Evolutionary conservation across 2,797 vertebrate genomes (phyloP).

Genomic region (Malurus splendens): DNA sequence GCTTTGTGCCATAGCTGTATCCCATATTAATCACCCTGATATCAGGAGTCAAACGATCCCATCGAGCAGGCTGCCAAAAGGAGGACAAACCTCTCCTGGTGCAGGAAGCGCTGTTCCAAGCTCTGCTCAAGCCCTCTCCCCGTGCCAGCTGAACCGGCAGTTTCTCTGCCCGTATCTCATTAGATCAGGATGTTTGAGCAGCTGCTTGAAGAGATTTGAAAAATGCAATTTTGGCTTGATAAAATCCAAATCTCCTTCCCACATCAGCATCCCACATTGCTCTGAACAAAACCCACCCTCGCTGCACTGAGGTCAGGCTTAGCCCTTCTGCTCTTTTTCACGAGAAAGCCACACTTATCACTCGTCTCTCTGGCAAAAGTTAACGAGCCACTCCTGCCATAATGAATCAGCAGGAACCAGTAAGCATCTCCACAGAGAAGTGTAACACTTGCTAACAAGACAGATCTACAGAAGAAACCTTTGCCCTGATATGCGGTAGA

Average conservation of each 20-base stretch:
- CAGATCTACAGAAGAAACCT: conserved; percentile 54
- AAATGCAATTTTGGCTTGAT: neutral
- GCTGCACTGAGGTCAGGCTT: neutral
- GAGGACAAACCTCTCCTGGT: neutral
- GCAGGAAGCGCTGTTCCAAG: neutral
- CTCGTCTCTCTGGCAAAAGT: neutral
- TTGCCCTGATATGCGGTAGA: neutral
- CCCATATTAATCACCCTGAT: neutral
- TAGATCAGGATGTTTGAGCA: conserved; percentile 17
- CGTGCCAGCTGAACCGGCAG: neutral
- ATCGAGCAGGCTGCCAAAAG: neutral
- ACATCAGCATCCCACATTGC: neutral
- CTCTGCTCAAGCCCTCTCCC: neutral
- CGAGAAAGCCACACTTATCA: conserved; percentile 16
- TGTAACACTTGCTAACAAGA: conserved; percentile 49
- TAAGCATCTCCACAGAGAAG: conserved; percentile 39
- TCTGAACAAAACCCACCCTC: neutral
- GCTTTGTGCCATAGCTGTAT: neutral
- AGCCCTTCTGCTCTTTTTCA: conserved; percentile 9
- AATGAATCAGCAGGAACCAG: conserved; percentile 57
- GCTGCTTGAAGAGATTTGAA: neutral
- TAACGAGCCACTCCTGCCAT: conserved; percentile 53
- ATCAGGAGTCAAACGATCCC: neutral
- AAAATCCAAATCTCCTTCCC: neutral
- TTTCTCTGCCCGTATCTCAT: neutral